Base-by-base conservation (phyloP, 2,797 vertebrate genomes). In the Epinephelus coioides region DNA sequence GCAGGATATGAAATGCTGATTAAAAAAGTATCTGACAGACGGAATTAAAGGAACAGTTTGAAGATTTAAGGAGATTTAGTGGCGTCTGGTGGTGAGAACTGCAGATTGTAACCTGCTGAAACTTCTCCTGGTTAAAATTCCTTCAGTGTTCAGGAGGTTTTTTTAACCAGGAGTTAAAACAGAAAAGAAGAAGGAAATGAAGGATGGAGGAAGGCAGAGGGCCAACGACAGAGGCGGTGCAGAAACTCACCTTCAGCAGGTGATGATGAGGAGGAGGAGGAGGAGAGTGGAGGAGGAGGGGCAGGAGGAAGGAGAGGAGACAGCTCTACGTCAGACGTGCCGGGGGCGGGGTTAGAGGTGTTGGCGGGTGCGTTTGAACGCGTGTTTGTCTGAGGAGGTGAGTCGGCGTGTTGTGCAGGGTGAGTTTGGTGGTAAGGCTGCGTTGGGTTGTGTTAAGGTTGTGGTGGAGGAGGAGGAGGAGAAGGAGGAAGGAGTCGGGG, bases 231-330 rank as follows among this genome's bases (percentile, higher is more conserved):
- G 2, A 34, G 34, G 34, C 34, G 34, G 34, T n/a, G 18, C n/a
- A 57, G 25, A 59, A 49, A 97, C 97, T 97, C 95, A 98, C 97
- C 97, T 96, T 96, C 96, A 83, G 93, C 89, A 90, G 97, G 96
- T 92, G 96, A 89, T n/a, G 92, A 87, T 46, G 89, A 86, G 50
- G 88, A 87, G 81, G 87, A 95, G 84, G 95, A 96, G 91, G 95
- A 85, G 81, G 83, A 79, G 56, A 86, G 88, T 69, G 87, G 82
- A 86, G 88, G 85, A 80, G 87, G 84, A 88, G 88, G 83, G 12
- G 81, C 82, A 92, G 91, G 95, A 92, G 95, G 95, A 95, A 94
- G 95, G 88, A 95, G 95, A 95, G 96, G 95, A 92, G 95, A 95
- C 94, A 93, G 93, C 89, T 96, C 95, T 93, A 93, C 86, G 85